These are phyloP conservation scores for Gibbula magus DNA, from an alignment of 2,888 invertebrate genomes.

Conservation along the genomic window DNA sequence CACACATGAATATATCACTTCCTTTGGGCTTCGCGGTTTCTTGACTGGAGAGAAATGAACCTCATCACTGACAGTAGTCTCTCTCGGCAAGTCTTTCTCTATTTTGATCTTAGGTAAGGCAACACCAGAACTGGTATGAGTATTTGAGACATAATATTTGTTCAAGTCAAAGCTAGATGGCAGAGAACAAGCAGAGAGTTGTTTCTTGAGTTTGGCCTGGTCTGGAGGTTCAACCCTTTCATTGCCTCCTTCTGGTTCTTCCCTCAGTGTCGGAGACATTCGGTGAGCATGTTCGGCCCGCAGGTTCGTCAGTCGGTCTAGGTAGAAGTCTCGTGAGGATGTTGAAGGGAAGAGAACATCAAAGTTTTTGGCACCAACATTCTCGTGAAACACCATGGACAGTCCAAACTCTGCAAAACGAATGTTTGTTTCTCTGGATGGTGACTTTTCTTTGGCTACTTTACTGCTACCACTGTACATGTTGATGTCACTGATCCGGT, in stretches of 20 bases:
- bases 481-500: conserved; percentile 63
- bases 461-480: conserved; percentile 43
- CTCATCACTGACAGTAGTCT: neutral
- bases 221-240: conserved; percentile 37
- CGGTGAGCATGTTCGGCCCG: conserved; percentile 64
- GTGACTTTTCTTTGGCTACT: neutral
- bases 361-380: conserved; percentile 28
- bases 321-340: conserved; percentile 58
- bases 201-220: neutral
- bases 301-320: conserved; percentile 62
- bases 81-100: neutral
- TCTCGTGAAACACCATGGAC: conserved; percentile 57
- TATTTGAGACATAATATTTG: conserved; percentile 33
- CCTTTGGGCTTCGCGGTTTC: neutral
- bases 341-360: conserved; percentile 56
- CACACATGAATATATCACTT: neutral
- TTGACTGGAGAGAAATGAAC: neutral
- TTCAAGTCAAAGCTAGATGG: conserved; percentile 47
- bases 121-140: neutral
- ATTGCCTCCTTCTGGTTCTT: conserved; percentile 69
- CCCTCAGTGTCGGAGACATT: conserved; percentile 60
- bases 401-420: conserved; percentile 50
- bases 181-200: conserved; percentile 31
- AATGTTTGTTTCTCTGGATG: conserved; percentile 30
- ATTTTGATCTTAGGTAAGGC: no score